Evolutionary conservation across 2,797 vertebrate genomes (phyloP), one percentile per base, ranked within the genome.

Genomic region (Pipistrellus pygmaeus): DNA sequence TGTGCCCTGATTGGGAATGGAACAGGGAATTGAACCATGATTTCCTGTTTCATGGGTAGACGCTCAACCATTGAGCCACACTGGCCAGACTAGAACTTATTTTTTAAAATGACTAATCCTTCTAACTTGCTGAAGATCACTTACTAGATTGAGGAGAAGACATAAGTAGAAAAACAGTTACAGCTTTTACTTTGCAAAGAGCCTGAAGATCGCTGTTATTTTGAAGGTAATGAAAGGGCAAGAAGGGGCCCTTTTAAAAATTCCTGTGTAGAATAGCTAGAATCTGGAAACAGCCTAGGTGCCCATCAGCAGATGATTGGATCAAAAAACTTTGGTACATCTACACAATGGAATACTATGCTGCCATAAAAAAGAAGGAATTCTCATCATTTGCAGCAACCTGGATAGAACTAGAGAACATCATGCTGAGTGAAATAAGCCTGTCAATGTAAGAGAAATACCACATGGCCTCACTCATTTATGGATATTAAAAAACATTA

Each of bases 41-140:
- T 30, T 18, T 66, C 15, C 15, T 66, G n/a, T n/a, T 32, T n/a
- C 64, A 66, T 66, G 64, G 64, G 30, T 66, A 17, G n/a, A 66
- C 17, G 64, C n/a, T 66, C 64, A 32, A 66, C 30, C 62, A 64
- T 30, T 64, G 62, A 64, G 62, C 60, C 27, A n/a, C 14, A 64
- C 30, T n/a, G 62, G 30, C 14, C 27, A n/a, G 62, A n/a, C 62
- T 60, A 94, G 57, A 96, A 68, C 14, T 60, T 90, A 30, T 41
- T 64, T 71, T 76, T 32, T 17, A n/a, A 93, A 95, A 91, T 86
- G 35, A n/a, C 9, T 87, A 53, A 84, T 12, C 9, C 11, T 44
- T 91, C 75, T 91, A 83, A 57, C 35, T 80, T 95, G 44, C 41
- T 73, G 23, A 93, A 32, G 44, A 78, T 93, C 23, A 55, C n/a